Percentiles rank a stretch among this genome's conserved stretches.
Conservation (phyloP, 2,797 vertebrate species). For the Melanotaenia parkinsoni region DNA sequence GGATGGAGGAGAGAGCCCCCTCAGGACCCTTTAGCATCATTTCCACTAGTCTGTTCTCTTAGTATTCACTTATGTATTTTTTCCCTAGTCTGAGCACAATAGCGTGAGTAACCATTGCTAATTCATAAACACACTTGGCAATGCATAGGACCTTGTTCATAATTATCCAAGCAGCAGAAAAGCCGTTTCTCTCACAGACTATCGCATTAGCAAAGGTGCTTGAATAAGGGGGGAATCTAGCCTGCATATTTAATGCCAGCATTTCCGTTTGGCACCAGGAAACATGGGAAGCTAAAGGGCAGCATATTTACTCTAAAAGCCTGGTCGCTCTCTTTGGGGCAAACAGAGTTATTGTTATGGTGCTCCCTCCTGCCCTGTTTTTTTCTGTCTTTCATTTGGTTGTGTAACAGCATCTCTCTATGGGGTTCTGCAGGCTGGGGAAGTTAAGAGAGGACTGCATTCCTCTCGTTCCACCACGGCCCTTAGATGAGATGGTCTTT, state of each 20-base stretch:
- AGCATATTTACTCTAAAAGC: slow-evolving; percentile 60
- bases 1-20: slow-evolving; percentile 76
- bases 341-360: slow-evolving; percentile 67
- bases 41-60: slow-evolving; percentile 78
- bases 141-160: slow-evolving; percentile 72
- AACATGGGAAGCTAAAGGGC: slow-evolving; percentile 55
- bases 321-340: slow-evolving; percentile 51
- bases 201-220: slow-evolving; percentile 73
- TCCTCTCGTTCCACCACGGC: slow-evolving; percentile 67
- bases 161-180: slow-evolving; percentile 68
- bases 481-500: slow-evolving; percentile 56
- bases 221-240: slow-evolving; percentile 57
- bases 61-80: slow-evolving; percentile 82
- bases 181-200: slow-evolving; percentile 56
- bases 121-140: slow-evolving; percentile 79
- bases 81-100: slow-evolving; percentile 76
- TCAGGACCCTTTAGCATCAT: slow-evolving; percentile 81
- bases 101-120: slow-evolving; percentile 78
- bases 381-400: slow-evolving; percentile 53
- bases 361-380: slow-evolving; percentile 33
- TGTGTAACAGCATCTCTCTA: slow-evolving; percentile 63
- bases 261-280: slow-evolving; percentile 49
- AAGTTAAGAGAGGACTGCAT: slow-evolving; percentile 65
- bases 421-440: slow-evolving; percentile 58
- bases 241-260: slow-evolving; percentile 70